phyloP scores from a whole-genome alignment of 2,888 invertebrate genomes.

The Pyrrhosoma nymphula region DNA sequence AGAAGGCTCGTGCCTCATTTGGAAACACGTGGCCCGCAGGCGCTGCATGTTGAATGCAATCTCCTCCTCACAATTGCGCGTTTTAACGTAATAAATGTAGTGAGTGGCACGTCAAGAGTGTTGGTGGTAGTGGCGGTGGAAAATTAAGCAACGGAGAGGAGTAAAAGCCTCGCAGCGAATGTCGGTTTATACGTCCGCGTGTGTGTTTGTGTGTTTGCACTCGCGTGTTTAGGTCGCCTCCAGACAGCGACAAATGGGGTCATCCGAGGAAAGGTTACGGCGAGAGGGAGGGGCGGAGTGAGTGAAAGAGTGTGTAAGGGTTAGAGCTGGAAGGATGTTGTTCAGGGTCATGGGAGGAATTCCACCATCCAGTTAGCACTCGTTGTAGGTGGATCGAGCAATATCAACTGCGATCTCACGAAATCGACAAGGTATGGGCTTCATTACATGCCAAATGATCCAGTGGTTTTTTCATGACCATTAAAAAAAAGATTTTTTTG shows the following conservation, averaged over 20 bases:
- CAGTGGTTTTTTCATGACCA: too few relatives aligned
- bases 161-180: not conserved
- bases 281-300: not conserved
- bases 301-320: not conserved
- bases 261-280: not conserved
- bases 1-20: not conserved
- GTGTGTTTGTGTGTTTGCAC: not conserved
- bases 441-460: too few relatives aligned
- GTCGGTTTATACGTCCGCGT: not conserved
- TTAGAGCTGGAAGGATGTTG: not conserved
- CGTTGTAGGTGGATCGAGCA: not conserved
- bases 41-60: constrained; percentile 1
- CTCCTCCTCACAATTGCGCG: not conserved
- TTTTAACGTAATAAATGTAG: not conserved
- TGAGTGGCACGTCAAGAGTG: not conserved
- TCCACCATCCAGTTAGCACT: not conserved
- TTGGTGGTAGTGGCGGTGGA: too few relatives aligned
- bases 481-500: too few relatives aligned
- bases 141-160: not conserved
- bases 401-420: too few relatives aligned
- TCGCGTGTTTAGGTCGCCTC: not conserved
- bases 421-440: too few relatives aligned
- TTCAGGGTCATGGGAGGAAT: not conserved
- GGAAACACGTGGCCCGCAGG: not conserved
- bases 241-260: not conserved